Percentiles rank a stretch among this genome's conserved stretches.
phyloP scores from a whole-genome alignment of 2,888 invertebrate species.

The Amitus sp. region DNA sequence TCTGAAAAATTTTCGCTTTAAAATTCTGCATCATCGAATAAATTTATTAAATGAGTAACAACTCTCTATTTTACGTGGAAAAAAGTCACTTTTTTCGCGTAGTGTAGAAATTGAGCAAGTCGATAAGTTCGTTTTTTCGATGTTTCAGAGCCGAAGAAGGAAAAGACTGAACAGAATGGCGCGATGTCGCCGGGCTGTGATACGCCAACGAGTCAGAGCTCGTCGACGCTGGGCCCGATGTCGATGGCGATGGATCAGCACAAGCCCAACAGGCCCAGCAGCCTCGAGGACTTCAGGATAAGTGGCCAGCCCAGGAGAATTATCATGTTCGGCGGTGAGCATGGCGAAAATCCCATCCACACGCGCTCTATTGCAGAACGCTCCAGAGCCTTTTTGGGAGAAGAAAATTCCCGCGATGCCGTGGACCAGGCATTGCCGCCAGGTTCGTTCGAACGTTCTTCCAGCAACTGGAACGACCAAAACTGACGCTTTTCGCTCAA shows the following conservation, averaged over 20 bases:
- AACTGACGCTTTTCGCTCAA: neutral
- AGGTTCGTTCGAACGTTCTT: conserved; percentile 38
- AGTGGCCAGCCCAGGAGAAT: conserved; percentile 72
- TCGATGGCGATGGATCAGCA: conserved; percentile 63
- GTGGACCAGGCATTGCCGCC: conserved; percentile 27
- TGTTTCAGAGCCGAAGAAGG: conserved; percentile 90
- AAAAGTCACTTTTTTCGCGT: too few species aligned
- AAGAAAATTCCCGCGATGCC: conserved; percentile 19
- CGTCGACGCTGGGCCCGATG: conserved; percentile 43
- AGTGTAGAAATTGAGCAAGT: neutral
- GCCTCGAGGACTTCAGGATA: conserved; percentile 70
- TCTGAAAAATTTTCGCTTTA: too few species aligned
- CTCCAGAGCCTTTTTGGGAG: conserved; percentile 21
- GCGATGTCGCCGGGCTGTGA: conserved; percentile 73
- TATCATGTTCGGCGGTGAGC: conserved; percentile 62
- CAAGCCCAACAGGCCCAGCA: conserved; percentile 82
- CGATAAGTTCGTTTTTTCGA: conserved; percentile 24
- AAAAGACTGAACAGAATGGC: conserved; percentile 82
- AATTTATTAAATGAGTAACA: too few species aligned
- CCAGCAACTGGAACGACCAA: conserved; percentile 14
- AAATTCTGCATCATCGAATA: too few species aligned
- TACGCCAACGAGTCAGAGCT: conserved; percentile 48
- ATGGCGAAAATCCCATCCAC: conserved; percentile 35
- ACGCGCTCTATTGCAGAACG: conserved; percentile 34
- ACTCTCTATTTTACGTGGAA: too few species aligned